Percentiles rank a stretch among this genome's conserved stretches.
Conservation (phyloP, 2,113 vertebrate genomes). For the Apeltes quadracus region DNA sequence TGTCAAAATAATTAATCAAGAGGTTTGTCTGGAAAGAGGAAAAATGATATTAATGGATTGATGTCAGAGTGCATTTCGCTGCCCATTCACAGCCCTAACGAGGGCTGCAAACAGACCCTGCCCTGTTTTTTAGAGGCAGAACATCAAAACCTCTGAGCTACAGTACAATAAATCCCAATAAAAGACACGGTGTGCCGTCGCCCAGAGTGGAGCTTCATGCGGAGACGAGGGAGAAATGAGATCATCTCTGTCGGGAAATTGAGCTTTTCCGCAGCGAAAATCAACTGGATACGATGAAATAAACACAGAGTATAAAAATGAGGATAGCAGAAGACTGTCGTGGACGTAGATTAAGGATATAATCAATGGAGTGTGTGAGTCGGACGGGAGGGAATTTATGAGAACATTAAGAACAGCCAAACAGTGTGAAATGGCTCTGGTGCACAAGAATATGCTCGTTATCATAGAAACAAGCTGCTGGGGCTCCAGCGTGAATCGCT, state of each 20-base stretch:
- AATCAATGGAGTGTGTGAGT: conserved; percentile 50
- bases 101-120: conserved; percentile 22
- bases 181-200: conserved; percentile 37
- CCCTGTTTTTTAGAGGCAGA: conserved; percentile 46
- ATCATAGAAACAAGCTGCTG: not conserved
- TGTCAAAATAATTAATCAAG: conserved; percentile 58
- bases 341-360: conserved; percentile 48
- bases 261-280: conserved; percentile 59
- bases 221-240: conserved; percentile 55
- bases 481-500: conserved; percentile 8
- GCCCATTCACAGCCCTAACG: conserved; percentile 54
- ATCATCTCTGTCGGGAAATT: conserved; percentile 68
- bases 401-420: conserved; percentile 25
- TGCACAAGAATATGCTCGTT: not conserved
- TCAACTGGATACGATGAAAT: conserved; percentile 59
- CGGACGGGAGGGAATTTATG: conserved; percentile 34
- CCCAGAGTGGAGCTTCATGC: conserved; percentile 35
- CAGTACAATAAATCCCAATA: conserved; percentile 54
- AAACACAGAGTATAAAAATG: conserved; percentile 47
- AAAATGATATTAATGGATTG: conserved; percentile 52
- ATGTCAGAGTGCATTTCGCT: conserved; percentile 56
- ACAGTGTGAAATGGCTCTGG: conserved; percentile 29
- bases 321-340: not conserved
- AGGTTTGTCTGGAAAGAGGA: conserved; percentile 34
- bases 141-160: conserved; percentile 48